Evolutionary conservation across 1,140 invertebrate genomes (phyloP), one percentile per base, ranked within the genome.

Genomic region (Drosophila guanche): DNA sequence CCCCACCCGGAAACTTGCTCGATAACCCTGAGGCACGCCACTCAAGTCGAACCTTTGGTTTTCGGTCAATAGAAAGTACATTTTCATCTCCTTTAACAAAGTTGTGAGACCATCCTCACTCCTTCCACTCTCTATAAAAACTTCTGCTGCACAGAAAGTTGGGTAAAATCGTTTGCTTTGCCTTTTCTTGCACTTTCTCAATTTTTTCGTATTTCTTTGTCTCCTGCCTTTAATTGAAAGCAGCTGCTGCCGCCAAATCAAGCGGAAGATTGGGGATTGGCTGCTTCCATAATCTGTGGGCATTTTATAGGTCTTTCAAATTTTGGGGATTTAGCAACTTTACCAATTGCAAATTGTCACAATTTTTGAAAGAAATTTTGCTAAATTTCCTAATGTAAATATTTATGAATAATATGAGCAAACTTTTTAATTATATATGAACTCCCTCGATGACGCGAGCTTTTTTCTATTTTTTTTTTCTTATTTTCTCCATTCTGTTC

Each of bases 161-260:
- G 4, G 16, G 16, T 25, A 60, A 58, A 54, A 59, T 77, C 70
- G 55, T 59, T 54, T 65, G 40, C 62, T 59, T 50, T 61, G 42
- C 45, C 53, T 47, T 45, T 65, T 33, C 45, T 55, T 83, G 55
- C 58, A 52, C 61, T 68, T 60, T 66, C 41, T 61, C 53, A 66
- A 47, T 7, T 25, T 23, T 51, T 40, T 37, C 10, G 59, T 37
- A 43, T 60, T 70, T 47, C 43, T 57, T 67, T 48, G 40, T 45
- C 16, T 67, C 37, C 63, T 68, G 48, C 55, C 71, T 50, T 65
- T 76, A 84, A 79, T 72, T 72, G 61, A 68, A 65, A 63, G 51
- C 76, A 76, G 76, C 58, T 72, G 66, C 14, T 8, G 33, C 47
- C 12, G 59, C 8, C 40, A 42, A 62, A 80, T 76, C 29, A 70